A percentile compares a stretch with the other conserved stretches of the same genome.
Evolutionary conservation across 2,113 vertebrate genomes (phyloP).

Genomic region (Caranx melampygus): DNA sequence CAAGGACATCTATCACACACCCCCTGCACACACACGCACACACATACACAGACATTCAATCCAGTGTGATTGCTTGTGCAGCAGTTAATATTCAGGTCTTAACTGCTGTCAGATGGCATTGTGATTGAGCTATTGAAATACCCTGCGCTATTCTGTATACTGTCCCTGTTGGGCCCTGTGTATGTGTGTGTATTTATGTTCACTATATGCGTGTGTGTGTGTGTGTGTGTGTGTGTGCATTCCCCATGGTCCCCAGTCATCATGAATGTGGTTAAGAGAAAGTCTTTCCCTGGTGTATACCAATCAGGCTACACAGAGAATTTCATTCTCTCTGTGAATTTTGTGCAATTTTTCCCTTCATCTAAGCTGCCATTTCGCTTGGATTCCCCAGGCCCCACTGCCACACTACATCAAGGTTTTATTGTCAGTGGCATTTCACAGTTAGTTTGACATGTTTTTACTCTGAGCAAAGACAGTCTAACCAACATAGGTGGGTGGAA

Average conservation of each 20-base stretch:
- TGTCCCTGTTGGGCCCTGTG: background rate
- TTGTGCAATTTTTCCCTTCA: constrained; percentile 66
- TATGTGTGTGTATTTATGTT: constrained; percentile 6
- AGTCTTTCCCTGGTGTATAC: constrained; percentile 54
- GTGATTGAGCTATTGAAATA: constrained; percentile 67
- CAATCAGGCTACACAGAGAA: constrained; percentile 57
- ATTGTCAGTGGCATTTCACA: constrained; percentile 45
- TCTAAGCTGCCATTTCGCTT: constrained; percentile 62
- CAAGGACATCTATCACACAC: constrained; percentile 21
- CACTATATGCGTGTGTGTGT: background rate
- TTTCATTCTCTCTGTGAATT: constrained; percentile 47
- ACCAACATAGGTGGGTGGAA: background rate
- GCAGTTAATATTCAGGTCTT: constrained; percentile 55
- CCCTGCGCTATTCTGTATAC: constrained; percentile 27
- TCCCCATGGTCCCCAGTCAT: constrained; percentile 51
- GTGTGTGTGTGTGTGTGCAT: constrained; percentile 25
- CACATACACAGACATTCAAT: constrained; percentile 6
- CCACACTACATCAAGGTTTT: constrained; percentile 41
- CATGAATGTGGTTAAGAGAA: constrained; percentile 57
- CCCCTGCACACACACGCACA: constrained; percentile 19
- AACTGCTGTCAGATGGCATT: constrained; percentile 56
- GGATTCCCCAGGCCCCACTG: constrained; percentile 43
- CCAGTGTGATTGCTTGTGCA: constrained; percentile 31
- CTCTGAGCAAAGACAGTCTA: constrained; percentile 25
- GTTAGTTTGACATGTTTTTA: constrained; percentile 48